Conservation (phyloP, 1,140 invertebrate species). For the Cyphomyrmex costatus region DNA sequence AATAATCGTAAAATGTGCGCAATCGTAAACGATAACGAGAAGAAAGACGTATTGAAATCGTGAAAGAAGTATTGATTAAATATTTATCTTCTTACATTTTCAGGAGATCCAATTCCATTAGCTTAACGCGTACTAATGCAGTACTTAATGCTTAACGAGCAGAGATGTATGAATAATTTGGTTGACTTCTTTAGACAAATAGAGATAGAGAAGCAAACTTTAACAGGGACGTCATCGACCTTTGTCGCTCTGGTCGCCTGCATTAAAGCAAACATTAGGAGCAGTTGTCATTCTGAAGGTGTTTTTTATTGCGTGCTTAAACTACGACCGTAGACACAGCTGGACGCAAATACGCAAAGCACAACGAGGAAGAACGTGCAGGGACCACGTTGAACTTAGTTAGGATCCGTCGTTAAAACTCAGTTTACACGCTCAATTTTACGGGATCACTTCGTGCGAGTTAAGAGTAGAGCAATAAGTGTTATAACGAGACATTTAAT, state of each 20-base stretch:
- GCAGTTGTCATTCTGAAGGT: slow-evolving; percentile 34
- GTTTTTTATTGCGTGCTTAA: slow-evolving; percentile 54
- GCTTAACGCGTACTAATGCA: slow-evolving; percentile 6
- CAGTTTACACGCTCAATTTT: slow-evolving; percentile 58
- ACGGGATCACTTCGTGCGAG: slow-evolving; percentile 31
- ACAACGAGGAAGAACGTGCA: slow-evolving; percentile 16
- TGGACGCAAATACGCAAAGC: slow-evolving; percentile 56
- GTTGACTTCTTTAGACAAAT: not conserved
- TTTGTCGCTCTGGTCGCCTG: slow-evolving; percentile 31
- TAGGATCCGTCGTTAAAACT: slow-evolving; percentile 55
- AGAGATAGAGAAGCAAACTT: slow-evolving; percentile 23
- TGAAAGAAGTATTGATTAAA: not conserved
- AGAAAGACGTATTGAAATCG: not conserved
- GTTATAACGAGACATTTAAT: slow-evolving; percentile 43
- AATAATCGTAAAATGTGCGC: not conserved
- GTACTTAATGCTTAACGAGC: slow-evolving; percentile 6
- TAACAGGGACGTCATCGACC: slow-evolving; percentile 28
- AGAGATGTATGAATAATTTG: slow-evolving; percentile 23
- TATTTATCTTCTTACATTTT: not conserved
- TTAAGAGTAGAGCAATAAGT: slow-evolving; percentile 9
- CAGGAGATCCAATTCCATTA: slow-evolving; percentile 14
- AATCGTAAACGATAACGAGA: not conserved
- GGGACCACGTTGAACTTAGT: slow-evolving; percentile 44
- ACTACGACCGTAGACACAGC: slow-evolving; percentile 55
- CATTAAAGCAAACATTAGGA: slow-evolving; percentile 48